Evolutionary conservation across 2,113 vertebrate species (phyloP).

Genomic region (Falcunculus frontatus): DNA sequence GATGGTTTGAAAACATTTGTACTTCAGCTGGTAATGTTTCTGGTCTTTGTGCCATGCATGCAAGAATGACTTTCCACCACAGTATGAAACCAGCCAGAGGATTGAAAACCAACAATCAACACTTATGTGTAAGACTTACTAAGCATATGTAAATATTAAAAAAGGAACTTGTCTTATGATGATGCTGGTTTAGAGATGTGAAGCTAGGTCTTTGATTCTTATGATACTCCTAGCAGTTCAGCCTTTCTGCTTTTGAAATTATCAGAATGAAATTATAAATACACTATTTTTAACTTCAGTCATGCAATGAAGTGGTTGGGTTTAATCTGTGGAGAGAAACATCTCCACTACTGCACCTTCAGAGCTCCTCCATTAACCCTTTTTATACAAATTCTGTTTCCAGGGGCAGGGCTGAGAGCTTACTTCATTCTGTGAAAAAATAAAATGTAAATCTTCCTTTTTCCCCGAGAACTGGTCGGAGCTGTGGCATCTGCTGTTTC

Average conservation of each 20-base stretch:
- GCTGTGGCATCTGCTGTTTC: neutral
- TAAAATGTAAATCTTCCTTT: neutral
- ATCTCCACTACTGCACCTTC: neutral
- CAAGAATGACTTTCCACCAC: neutral
- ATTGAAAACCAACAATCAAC: neutral
- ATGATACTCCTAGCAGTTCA: rapidly evolving
- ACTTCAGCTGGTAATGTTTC: neutral
- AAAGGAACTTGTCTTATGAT: neutral
- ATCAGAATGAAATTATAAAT: rapidly evolving
- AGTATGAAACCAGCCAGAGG: neutral
- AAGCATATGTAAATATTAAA: neutral
- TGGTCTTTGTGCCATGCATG: neutral
- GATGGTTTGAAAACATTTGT: neutral
- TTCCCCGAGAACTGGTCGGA: neutral
- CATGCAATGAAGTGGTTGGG: neutral
- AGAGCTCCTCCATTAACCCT: neutral
- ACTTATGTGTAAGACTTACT: rapidly evolving
- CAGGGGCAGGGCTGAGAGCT: neutral
- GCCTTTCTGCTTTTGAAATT: neutral
- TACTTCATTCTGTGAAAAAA: neutral
- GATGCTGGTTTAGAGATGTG: rapidly evolving
- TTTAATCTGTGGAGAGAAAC: neutral
- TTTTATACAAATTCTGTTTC: neutral
- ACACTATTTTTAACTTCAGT: too few relatives aligned
- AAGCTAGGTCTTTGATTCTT: neutral